phyloP scores from a whole-genome alignment of 2,888 invertebrate species.

The Trichogramma evanescens region DNA sequence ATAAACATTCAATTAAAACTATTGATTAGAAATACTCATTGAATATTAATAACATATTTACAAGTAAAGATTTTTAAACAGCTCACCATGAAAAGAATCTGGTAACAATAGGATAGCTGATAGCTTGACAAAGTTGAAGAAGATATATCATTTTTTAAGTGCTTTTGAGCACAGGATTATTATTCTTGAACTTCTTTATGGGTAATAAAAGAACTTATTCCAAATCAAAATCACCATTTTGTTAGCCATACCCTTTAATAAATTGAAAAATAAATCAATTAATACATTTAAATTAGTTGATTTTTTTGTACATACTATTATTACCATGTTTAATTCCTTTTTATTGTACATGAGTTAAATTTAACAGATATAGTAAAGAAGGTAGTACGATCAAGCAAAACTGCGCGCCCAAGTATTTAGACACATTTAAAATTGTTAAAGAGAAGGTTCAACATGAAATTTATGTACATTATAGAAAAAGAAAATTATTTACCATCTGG shows the following conservation, averaged over 20 bases:
- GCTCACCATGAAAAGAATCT: slow-evolving; percentile 20
- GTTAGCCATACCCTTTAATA: slow-evolving; percentile 22
- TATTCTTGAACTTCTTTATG: slow-evolving; percentile 15
- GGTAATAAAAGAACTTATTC: slow-evolving; percentile 15
- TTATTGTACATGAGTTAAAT: slow-evolving; percentile 2
- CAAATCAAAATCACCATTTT: slow-evolving; percentile 12
- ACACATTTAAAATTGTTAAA: neutral
- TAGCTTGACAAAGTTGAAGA: slow-evolving; percentile 13
- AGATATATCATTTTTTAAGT: slow-evolving; percentile 4
- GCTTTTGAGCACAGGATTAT: neutral
- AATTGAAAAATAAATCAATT: neutral
- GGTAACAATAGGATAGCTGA: slow-evolving; percentile 15
- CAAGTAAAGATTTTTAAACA: slow-evolving; percentile 6
- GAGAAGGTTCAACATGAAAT: neutral
- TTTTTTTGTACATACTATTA: slow-evolving; percentile 2
- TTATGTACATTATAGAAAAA: neutral
- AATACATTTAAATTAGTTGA: neutral
- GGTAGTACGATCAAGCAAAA: neutral
- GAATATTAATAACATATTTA: neutral
- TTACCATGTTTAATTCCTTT: neutral
- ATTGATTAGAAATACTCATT: neutral
- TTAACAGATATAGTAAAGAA: neutral
- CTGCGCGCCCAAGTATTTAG: neutral
- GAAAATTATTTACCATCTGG: slow-evolving; percentile 60
- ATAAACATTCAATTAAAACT: neutral